Conservation (phyloP, 2,113 vertebrate genomes). For the Trogon surrucura region DNA sequence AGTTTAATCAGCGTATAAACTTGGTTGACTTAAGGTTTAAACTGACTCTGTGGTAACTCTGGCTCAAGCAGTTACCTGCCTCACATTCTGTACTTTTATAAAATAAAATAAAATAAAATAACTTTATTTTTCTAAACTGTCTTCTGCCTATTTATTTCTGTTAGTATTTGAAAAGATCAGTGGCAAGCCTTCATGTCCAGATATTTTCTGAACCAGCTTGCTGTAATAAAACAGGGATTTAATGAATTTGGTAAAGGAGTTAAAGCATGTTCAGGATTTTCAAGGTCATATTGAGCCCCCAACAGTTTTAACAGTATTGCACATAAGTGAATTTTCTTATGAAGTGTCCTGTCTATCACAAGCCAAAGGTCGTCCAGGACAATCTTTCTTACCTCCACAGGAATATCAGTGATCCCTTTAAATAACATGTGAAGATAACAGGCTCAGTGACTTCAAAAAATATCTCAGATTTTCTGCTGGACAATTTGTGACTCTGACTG, state of each 20-base stretch:
- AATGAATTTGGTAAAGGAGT: neutral
- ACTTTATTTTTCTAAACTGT: neutral
- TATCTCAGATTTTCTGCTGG: neutral
- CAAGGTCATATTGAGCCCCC: neutral
- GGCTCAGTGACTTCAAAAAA: neutral
- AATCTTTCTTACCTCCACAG: neutral
- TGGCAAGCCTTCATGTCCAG: neutral
- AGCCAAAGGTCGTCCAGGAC: neutral
- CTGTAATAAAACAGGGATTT: neutral
- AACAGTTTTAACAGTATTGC: neutral
- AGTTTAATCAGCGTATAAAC: neutral
- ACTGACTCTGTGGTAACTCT: neutral
- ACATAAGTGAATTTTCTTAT: neutral
- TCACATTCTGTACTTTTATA: neutral
- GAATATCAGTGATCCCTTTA: neutral
- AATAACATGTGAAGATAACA: neutral
- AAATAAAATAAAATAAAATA: neutral
- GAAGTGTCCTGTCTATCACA: neutral
- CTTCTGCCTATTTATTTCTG: neutral
- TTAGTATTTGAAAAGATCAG: neutral
- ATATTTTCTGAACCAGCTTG: neutral
- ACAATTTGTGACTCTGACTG: neutral
- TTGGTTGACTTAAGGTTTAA: neutral
- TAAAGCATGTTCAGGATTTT: neutral
- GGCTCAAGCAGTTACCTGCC: neutral